These are phyloP conservation scores for Acrocephalus scirpaceus DNA, from an alignment of 2,797 vertebrate genomes.

Conservation along the genomic window DNA sequence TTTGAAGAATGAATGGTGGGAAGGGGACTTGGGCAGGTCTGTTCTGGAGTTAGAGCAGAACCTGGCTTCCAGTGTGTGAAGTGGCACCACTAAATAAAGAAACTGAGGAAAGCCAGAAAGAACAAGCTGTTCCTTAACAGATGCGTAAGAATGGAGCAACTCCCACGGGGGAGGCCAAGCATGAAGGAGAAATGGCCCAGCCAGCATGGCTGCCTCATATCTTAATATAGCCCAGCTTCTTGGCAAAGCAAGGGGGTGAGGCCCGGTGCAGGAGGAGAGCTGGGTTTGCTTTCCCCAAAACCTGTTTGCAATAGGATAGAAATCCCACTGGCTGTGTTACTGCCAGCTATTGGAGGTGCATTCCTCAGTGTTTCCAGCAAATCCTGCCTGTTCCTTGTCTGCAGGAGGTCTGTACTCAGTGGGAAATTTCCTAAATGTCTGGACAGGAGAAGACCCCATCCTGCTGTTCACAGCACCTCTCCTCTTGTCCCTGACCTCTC, in stretches of 20 bases:
- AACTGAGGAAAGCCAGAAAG: conserved; percentile 39
- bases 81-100: conserved; percentile 34
- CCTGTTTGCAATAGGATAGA: not conserved
- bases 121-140: conserved; percentile 52
- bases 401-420: not conserved
- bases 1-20: not conserved
- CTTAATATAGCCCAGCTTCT: conserved; percentile 42
- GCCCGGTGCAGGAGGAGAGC: not conserved
- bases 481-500: not conserved
- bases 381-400: not conserved
- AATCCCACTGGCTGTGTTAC: not conserved
- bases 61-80: not conserved
- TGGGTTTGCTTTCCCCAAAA: not conserved
- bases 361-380: not conserved
- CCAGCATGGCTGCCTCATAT: not conserved
- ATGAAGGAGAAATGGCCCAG: not conserved
- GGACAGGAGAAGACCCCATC: not conserved
- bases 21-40: not conserved
- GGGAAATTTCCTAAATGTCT: not conserved
- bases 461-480: not conserved
- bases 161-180: conserved; percentile 26
- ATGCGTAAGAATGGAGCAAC: conserved; percentile 31
- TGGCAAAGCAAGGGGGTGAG: conserved; percentile 26
- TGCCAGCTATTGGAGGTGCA: not conserved
- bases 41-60: not conserved